Evolutionary conservation across 2,888 invertebrate species (phyloP).

Genomic region (Microplitis manilae): DNA sequence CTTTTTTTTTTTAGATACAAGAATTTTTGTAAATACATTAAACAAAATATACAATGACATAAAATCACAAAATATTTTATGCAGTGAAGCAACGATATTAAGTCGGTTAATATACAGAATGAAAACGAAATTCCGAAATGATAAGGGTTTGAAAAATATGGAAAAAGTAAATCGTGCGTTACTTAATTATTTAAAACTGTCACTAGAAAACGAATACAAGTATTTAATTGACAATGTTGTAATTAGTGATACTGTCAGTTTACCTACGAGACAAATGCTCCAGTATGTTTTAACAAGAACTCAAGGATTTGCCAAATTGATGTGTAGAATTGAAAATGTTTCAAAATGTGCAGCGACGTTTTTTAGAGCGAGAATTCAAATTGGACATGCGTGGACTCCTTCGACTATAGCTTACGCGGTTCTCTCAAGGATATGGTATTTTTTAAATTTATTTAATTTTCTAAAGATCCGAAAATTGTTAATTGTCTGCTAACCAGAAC

Average conservation of each 20-base stretch:
- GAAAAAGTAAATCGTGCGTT: constrained; percentile 74
- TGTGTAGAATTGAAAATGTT: constrained; percentile 73
- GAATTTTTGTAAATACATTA: constrained; percentile 49
- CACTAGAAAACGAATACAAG: constrained; percentile 71
- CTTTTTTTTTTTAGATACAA: constrained; percentile 53
- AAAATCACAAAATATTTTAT: constrained; percentile 71
- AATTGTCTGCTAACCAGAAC: too few relatives aligned
- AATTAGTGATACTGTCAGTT: constrained; percentile 64
- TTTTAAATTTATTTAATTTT: constrained; percentile 1
- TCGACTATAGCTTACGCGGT: constrained; percentile 75
- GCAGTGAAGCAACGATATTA: constrained; percentile 74
- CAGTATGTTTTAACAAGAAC: constrained; percentile 74
- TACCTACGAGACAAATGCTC: constrained; percentile 77
- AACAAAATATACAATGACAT: constrained; percentile 56
- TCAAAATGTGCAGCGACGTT: constrained; percentile 73
- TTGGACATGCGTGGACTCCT: constrained; percentile 76
- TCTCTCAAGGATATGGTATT: constrained; percentile 74
- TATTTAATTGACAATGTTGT: constrained; percentile 56
- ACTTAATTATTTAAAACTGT: constrained; percentile 73
- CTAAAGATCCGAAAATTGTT: not conserved
- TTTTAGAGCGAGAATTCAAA: constrained; percentile 73
- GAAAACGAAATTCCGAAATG: constrained; percentile 76
- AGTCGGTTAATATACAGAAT: constrained; percentile 76
- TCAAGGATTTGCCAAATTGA: constrained; percentile 75
- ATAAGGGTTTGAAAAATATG: constrained; percentile 75